Conservation (phyloP, 2,113 vertebrate genomes). For the Furnarius figulus region DNA sequence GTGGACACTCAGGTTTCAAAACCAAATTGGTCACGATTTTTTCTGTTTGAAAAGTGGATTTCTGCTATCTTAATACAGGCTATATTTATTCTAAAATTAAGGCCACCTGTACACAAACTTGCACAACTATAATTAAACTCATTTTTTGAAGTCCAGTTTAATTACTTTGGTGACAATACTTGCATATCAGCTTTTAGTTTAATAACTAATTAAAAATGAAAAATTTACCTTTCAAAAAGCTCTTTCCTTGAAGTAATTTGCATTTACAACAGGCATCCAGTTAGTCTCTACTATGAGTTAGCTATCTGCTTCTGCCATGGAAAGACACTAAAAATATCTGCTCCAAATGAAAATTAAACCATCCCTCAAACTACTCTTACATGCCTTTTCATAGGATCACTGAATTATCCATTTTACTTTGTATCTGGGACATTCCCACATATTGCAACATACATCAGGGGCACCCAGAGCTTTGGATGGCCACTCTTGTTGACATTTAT, state of each 20-base stretch:
- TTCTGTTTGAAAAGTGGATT: neutral
- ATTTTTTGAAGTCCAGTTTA: constrained; percentile 41
- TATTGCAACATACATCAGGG: neutral
- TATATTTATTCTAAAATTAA: neutral
- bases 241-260: neutral
- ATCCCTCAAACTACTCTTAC: neutral
- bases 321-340: neutral
- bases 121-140: constrained; percentile 1
- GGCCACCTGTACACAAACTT: neutral
- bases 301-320: neutral
- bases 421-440: neutral
- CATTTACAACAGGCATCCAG: neutral
- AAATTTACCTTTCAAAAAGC: neutral
- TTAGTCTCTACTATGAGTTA: neutral
- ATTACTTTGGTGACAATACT: constrained; percentile 13
- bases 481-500: neutral
- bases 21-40: neutral
- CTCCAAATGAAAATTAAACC: neutral
- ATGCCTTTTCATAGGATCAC: neutral
- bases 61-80: neutral
- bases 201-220: constrained; percentile 27
- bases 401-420: neutral
- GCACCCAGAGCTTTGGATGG: neutral
- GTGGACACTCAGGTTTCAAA: neutral
- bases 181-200: constrained; percentile 15